phyloP scores from a whole-genome alignment of 1,140 invertebrate genomes.

The Pogonomyrmex barbatus region DNA sequence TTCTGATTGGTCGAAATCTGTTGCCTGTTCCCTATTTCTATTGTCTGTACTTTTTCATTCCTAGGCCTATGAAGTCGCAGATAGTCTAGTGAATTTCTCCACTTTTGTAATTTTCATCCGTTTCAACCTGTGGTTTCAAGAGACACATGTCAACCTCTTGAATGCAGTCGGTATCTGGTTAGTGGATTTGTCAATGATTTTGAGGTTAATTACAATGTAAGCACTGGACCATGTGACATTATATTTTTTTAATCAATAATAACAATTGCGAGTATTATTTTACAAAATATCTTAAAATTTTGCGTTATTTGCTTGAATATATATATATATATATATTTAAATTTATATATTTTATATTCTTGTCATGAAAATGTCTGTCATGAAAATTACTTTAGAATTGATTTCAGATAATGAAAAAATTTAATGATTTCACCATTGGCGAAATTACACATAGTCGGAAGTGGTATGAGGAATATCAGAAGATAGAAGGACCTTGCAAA shows the following conservation, averaged over 20 bases:
- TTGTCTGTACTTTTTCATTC: no score
- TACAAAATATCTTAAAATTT: not conserved
- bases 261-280: not conserved
- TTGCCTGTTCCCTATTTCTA: no score
- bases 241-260: not conserved
- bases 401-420: constrained; percentile 38
- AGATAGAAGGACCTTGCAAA: constrained; percentile 69
- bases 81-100: no score
- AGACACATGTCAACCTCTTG: no score
- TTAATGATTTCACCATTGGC: not conserved
- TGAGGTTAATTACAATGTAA: not conserved
- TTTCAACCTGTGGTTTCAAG: no score
- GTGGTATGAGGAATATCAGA: constrained; percentile 81
- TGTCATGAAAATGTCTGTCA: not conserved
- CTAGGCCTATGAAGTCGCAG: no score
- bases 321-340: not conserved
- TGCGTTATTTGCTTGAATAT: not conserved
- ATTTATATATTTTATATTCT: not conserved
- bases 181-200: not conserved
- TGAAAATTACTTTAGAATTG: constrained; percentile 3
- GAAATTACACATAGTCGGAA: constrained; percentile 54
- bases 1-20: no score
- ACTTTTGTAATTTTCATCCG: no score
- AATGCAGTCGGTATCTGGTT: no score
- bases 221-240: not conserved